A percentile compares a stretch with the other conserved stretches of the same genome.
These are phyloP conservation scores for Glaucopsyche alexis DNA, from an alignment of 2,888 invertebrate genomes.

Conservation along the genomic window DNA sequence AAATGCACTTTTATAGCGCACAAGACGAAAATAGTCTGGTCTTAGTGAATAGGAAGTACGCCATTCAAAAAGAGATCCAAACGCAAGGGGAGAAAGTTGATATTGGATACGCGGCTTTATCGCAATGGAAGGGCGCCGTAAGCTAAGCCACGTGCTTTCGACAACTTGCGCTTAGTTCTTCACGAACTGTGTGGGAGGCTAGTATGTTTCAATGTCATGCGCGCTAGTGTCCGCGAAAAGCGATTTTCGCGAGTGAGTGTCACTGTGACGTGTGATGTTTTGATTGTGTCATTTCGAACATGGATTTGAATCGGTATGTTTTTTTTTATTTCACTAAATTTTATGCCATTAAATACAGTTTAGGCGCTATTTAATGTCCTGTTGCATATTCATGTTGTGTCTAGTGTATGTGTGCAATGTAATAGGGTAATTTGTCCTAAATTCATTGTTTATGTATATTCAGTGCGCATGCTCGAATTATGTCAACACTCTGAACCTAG, in stretches of 20 bases:
- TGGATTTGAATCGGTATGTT: conserved; percentile 25
- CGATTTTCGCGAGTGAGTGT: conserved; percentile 49
- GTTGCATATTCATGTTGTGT: not conserved
- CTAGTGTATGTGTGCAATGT: conserved; percentile 28
- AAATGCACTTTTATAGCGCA: conserved; percentile 61
- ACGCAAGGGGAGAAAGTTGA: conserved; percentile 65
- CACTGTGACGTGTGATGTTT: conserved; percentile 25
- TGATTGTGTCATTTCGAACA: conserved; percentile 15
- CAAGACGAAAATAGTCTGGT: conserved; percentile 73
- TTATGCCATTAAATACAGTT: not conserved
- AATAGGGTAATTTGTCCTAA: conserved; percentile 44
- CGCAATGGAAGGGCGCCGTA: conserved; percentile 56
- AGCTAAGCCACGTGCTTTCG: conserved; percentile 77
- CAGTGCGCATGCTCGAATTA: conserved; percentile 70
- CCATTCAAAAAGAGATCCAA: conserved; percentile 62
- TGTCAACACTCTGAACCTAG: conserved; percentile 63
- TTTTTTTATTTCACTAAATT: not conserved
- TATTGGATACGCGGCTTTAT: conserved; percentile 66
- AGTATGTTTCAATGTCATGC: conserved; percentile 72
- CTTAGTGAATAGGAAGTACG: conserved; percentile 50
- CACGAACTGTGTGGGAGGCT: conserved; percentile 78
- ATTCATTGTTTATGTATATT: conserved; percentile 70
- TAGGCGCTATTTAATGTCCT: not conserved
- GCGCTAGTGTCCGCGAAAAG: conserved; percentile 63
- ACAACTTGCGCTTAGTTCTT: conserved; percentile 77